Evolutionary conservation across 2,113 vertebrate genomes (phyloP).

Genomic region (Corythornis vintsioides): DNA sequence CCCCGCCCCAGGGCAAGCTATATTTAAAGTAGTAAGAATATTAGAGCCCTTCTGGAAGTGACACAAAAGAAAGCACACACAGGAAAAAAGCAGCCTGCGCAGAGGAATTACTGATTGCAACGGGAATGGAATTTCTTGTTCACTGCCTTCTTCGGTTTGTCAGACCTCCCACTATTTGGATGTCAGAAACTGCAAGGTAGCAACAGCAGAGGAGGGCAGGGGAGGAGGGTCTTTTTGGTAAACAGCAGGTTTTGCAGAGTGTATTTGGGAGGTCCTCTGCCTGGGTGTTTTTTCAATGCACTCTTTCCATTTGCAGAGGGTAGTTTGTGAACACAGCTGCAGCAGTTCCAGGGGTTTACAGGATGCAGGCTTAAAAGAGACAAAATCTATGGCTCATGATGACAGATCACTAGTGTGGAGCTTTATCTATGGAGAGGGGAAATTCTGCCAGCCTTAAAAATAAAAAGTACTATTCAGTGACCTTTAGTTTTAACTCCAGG

Average conservation of each 20-base stretch:
- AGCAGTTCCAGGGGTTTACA: background rate
- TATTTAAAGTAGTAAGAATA: constrained; percentile 44
- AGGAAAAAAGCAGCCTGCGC: constrained; percentile 19
- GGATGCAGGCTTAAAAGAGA: background rate
- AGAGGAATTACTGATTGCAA: constrained; percentile 49
- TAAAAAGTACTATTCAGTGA: background rate
- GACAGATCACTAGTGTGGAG: background rate
- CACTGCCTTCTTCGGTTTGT: constrained; percentile 55
- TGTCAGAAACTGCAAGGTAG: constrained; percentile 75
- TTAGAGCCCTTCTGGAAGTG: constrained; percentile 46
- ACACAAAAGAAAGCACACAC: constrained; percentile 28
- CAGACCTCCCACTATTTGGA: constrained; percentile 72
- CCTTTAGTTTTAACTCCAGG: background rate
- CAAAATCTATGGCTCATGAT: background rate
- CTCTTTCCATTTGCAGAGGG: background rate
- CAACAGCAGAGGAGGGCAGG: constrained; percentile 52
- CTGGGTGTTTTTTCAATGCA: background rate
- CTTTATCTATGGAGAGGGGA: background rate
- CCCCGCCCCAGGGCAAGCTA: constrained; percentile 47
- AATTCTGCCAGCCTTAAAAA: background rate
- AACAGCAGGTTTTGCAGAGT: constrained; percentile 5
- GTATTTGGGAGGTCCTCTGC: background rate
- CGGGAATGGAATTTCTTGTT: constrained; percentile 63
- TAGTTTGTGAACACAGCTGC: constrained; percentile 23
- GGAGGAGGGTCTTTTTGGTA: constrained; percentile 2